phyloP scores from a whole-genome alignment of 2,113 vertebrate species.

The Todiramphus chloris region DNA sequence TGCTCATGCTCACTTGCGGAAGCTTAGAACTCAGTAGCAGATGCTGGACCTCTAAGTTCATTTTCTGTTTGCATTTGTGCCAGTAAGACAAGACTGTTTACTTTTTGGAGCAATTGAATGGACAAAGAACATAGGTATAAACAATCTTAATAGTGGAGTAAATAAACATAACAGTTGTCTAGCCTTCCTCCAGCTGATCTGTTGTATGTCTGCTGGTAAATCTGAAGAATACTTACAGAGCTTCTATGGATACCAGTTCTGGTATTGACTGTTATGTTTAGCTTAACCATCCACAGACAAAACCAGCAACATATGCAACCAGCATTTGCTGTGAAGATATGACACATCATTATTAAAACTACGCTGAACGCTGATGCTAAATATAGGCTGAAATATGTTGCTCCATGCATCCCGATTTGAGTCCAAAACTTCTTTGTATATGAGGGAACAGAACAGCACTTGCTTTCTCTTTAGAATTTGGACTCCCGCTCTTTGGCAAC shows the following conservation, averaged over 20 bases:
- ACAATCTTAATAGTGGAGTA: neutral
- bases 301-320: neutral
- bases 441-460: slow-evolving; percentile 1
- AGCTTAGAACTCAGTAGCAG: neutral
- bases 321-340: slow-evolving; percentile 24
- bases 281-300: neutral
- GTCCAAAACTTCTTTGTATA: slow-evolving; percentile 26
- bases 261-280: neutral
- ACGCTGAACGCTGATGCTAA: slow-evolving; percentile 32
- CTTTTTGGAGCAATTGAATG: neutral
- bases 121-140: neutral
- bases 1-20: neutral
- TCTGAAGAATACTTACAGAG: neutral
- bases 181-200: neutral
- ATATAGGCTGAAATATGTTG: slow-evolving; percentile 39
- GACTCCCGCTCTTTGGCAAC: neutral
- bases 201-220: neutral
- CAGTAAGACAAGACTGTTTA: neutral
- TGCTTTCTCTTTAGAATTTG: neutral
- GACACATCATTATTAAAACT: slow-evolving; percentile 51
- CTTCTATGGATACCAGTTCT: neutral
- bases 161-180: neutral
- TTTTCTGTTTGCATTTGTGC: neutral
- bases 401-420: slow-evolving; percentile 23
- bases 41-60: neutral